phyloP scores from a whole-genome alignment of 2,113 vertebrate species.

The Muntiacus reevesi region DNA sequence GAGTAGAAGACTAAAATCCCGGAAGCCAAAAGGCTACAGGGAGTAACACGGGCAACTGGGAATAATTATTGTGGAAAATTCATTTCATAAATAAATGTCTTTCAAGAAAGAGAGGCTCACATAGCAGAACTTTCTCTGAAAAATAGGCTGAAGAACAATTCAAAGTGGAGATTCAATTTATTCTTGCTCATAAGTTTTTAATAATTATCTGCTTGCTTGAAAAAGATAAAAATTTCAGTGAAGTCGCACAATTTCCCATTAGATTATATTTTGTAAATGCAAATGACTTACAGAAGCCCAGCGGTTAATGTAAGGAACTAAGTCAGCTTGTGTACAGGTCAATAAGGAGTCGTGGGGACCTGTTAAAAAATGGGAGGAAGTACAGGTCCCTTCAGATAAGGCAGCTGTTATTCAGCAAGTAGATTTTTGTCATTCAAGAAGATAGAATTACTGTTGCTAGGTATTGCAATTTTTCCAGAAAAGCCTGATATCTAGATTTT shows the following conservation, averaged over 20 bases:
- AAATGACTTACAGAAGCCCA: background rate
- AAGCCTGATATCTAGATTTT: background rate
- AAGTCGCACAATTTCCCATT: background rate
- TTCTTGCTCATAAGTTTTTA: background rate
- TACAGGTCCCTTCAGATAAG: background rate
- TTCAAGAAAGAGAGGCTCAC: background rate
- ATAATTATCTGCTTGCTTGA: constrained; percentile 13
- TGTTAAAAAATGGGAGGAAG: background rate
- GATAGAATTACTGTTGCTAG: no score
- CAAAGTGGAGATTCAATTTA: constrained; percentile 16
- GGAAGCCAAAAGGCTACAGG: background rate
- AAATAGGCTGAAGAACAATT: constrained; percentile 29
- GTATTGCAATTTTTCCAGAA: background rate
- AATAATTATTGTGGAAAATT: constrained; percentile 14
- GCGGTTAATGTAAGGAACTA: background rate
- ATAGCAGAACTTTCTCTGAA: background rate
- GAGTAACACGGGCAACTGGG: background rate
- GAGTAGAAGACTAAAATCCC: background rate
- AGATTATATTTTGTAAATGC: background rate
- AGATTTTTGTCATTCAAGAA: background rate
- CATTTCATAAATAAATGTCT: constrained; percentile 20
- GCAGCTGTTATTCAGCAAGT: no score
- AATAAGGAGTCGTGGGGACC: background rate
- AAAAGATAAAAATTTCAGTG: background rate
- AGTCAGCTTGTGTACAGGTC: background rate